Evolutionary conservation across 2,113 vertebrate genomes (phyloP).

Genomic region (Ptilorrhoa leucosticta): DNA sequence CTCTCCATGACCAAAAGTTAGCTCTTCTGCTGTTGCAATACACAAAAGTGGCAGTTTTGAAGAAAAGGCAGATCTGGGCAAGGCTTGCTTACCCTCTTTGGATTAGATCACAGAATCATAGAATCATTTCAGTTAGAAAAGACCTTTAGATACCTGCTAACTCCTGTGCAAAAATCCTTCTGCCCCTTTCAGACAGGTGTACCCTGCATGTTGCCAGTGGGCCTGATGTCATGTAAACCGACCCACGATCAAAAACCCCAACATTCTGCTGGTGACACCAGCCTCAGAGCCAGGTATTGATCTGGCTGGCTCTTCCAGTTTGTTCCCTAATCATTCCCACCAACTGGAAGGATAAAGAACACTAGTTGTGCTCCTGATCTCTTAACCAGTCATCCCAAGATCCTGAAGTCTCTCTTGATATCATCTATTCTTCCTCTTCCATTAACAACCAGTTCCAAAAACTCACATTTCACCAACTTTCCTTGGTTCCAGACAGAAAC

Average conservation of each 20-base stretch:
- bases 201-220: background rate
- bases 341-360: background rate
- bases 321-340: background rate
- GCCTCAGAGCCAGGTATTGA: background rate
- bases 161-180: background rate
- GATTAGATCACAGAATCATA: background rate
- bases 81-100: background rate
- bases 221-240: background rate
- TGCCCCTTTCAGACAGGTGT: background rate
- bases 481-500: background rate
- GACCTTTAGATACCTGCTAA: background rate
- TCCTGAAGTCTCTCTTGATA: background rate
- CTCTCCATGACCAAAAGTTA: background rate
- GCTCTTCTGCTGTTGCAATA: background rate
- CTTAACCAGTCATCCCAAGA: background rate
- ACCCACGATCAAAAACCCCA: background rate
- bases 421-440: background rate
- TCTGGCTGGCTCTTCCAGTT: background rate
- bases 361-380: background rate
- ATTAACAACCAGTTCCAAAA: background rate
- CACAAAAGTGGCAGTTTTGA: background rate
- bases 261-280: background rate
- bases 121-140: background rate
- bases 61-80: background rate
- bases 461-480: background rate